Base-by-base conservation (phyloP, 2,797 vertebrate species). In the Euphonia xanthogaster region DNA sequence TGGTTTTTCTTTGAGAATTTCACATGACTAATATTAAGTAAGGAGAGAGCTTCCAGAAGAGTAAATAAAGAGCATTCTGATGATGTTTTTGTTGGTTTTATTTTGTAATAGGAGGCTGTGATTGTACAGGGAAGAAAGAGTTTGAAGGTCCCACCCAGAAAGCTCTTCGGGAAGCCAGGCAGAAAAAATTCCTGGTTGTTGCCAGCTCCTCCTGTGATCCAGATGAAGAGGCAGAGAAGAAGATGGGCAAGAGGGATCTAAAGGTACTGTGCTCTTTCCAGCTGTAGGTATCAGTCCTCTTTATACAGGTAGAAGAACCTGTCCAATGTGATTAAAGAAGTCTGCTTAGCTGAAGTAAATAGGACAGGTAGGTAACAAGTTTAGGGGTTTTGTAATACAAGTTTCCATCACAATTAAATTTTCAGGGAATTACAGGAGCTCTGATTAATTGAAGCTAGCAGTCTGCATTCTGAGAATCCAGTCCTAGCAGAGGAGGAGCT, bases 241-340 rank as follows among this genome's bases (percentile, higher is more conserved):
- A 45, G 19, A 24, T 23, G 53, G 55, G 39, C 57, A 94, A 48
- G 67, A 97, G 75, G 75, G 66, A 96, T 33, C 62, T 70, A 58
- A 97, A 98, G 96, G 98, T 98, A 98, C 24, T 68, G n/a, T 48
- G n/a, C n/a, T 62, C 39, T 82, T 87, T 89, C 31, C 35, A 45
- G 13, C 79, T 82, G 16, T 47, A 3, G 19, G 4, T 18, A 42
- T 51, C 25, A 65, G 33, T 50, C 7, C 21, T 51, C 40, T 24
- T 71, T 58, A 7, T 21, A 24, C n/a, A 37, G 21, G 10, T 77
- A 33, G 30, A 67, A 66, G 31, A 24, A 12, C 14, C 24, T 78
- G 18, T 31, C 24, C 35, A 67, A 3, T 7, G 10, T 25, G n/a
- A 57, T 39, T 74, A 30, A 60, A 27, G 35, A 44, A 33, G 1